These are phyloP conservation scores for Apostichopus parvimensis DNA, from an alignment of 35 echinoderm and acorn worm genomes.

Conservation along the genomic window DNA sequence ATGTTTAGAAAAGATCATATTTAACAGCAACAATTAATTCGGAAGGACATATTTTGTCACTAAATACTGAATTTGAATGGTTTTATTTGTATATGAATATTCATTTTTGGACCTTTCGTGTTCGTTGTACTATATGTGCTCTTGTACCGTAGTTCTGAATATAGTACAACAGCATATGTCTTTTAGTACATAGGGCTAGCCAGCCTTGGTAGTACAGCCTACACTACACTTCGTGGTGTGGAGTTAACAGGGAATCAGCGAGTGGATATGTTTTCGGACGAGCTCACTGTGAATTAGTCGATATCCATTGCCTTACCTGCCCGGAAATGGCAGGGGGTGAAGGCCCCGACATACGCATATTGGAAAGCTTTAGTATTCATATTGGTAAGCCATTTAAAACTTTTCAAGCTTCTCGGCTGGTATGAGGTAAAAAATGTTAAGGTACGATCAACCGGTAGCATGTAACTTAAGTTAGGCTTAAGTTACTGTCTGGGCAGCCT, in stretches of 20 bases:
- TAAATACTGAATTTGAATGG: neutral
- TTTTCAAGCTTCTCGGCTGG: too few relatives aligned
- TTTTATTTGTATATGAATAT: neutral
- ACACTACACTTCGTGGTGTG: neutral
- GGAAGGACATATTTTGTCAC: too few relatives aligned
- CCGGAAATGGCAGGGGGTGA: slow-evolving; percentile 31
- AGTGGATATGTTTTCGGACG: neutral
- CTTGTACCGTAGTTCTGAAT: too few relatives aligned
- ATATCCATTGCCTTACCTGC: slow-evolving; percentile 14
- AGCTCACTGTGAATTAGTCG: neutral
- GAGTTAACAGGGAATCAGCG: too few relatives aligned
- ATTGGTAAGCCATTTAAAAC: neutral
- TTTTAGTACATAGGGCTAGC: neutral
- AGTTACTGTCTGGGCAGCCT: too few relatives aligned
- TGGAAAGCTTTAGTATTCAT: slow-evolving; percentile 37
- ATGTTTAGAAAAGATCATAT: too few relatives aligned
- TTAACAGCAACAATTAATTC: too few relatives aligned
- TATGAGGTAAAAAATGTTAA: too few relatives aligned
- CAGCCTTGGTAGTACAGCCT: neutral
- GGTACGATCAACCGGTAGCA: too few relatives aligned
- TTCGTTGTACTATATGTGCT: too few relatives aligned
- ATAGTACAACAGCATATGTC: neutral
- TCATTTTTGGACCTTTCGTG: neutral
- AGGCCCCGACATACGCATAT: slow-evolving; percentile 20
- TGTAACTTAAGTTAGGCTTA: too few relatives aligned